These are phyloP conservation scores for Eremobia ochroleuca DNA, from an alignment of 2,888 invertebrate species.

Conservation along the genomic window DNA sequence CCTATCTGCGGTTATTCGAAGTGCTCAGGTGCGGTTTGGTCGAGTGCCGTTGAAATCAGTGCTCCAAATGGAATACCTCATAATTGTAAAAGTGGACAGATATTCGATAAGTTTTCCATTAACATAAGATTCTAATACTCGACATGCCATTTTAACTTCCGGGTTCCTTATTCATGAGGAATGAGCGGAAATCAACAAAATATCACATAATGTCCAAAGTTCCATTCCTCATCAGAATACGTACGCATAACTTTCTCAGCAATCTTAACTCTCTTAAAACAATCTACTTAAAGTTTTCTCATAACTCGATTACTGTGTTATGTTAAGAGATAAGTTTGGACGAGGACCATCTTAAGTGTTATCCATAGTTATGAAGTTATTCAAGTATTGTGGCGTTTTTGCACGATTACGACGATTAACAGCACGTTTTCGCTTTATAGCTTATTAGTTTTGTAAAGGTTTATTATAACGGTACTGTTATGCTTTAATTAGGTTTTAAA, in stretches of 20 bases:
- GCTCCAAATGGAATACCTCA: no score
- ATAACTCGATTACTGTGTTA: conserved; percentile 45
- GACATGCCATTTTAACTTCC: background rate
- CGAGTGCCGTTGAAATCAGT: no score
- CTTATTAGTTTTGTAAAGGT: conserved; percentile 1
- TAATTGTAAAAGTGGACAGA: background rate
- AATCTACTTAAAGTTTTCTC: conserved; percentile 45
- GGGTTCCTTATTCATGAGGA: background rate
- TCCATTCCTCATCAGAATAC: conserved; percentile 11
- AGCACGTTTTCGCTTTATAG: background rate
- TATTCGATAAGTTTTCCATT: background rate
- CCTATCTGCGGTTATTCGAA: no score
- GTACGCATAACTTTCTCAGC: conserved; percentile 12
- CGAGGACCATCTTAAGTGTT: conserved; percentile 16
- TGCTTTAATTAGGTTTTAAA: background rate
- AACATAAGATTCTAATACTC: background rate
- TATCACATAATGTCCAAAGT: background rate
- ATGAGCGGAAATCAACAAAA: background rate
- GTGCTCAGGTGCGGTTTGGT: no score
- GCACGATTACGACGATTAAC: background rate
- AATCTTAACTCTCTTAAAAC: conserved; percentile 32
- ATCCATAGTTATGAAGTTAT: conserved; percentile 3
- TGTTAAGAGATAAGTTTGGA: conserved; percentile 40
- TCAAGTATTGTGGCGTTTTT: background rate
- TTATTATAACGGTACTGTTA: background rate